Evolutionary conservation across 2,888 invertebrate species (phyloP), one percentile per base, ranked within the genome.

Genomic region (Drosophila siamana): DNA sequence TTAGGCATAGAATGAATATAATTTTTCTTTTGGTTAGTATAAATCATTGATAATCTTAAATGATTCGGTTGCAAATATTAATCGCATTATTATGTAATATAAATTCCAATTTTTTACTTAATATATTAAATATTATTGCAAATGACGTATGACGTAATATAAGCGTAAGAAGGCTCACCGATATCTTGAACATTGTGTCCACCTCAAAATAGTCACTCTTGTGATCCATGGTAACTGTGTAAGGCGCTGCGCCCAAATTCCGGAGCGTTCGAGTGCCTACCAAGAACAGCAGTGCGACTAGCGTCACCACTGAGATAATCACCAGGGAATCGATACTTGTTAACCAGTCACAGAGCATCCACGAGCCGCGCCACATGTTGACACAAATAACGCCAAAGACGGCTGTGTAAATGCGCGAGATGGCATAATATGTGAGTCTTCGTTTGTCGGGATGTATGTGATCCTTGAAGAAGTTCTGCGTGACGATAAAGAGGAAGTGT

Each of bases 301-400:
- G 92, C 8, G 95, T 95, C 0, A 95, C 95, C 8, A 94, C 93
- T 66, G 94, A 93, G 66, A 96, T 93, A 2, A 91, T 89, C 6
- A 73, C 64, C 92, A 93, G 55, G 92, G 93, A 89, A 93, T 94
- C 79, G 93, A 93, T 41, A 67, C 94, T 95, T 36, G 95, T 95
- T 84, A 95, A 94, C 90, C 95, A 93, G 89, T 97, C 97, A 84
- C 97, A 93, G 13, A 92, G 71, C 46, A 91, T 93, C 97, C 97
- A 98, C 44, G 95, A 94, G 1, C 97, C 97, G 7, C 97, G 94
- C 97, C 97, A 98, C 67, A 96, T 96, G 88, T 96, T 97, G 43
- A 97, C 97, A 91, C 97, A 97, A 70, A 96, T 95, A 81, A 96
- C 94, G 7, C 95, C 96, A 88, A 96, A 97, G 74, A 95, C 90